Percentiles rank a stretch among this genome's conserved stretches.
These are phyloP conservation scores for Paramormyrops kingsleyae DNA, from an alignment of 2,113 vertebrate genomes.

Conservation along the genomic window DNA sequence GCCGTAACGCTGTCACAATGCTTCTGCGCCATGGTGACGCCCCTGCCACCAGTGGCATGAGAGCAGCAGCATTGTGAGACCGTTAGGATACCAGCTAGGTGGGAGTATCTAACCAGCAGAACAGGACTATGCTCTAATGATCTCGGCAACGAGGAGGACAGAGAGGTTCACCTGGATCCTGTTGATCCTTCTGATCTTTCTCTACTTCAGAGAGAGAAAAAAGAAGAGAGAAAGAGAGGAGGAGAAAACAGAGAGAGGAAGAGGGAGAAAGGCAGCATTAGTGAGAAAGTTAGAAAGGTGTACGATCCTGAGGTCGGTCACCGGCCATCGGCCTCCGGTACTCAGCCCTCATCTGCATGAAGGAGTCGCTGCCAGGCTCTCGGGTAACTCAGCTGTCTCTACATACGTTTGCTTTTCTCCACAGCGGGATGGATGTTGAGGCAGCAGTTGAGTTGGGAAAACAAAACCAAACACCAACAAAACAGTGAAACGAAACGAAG, in stretches of 20 bases:
- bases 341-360: constrained; percentile 51
- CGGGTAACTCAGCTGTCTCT: constrained; percentile 55
- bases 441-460: constrained; percentile 42
- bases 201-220: constrained; percentile 63
- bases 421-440: constrained; percentile 40
- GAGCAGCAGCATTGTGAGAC: constrained; percentile 35
- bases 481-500: constrained; percentile 38
- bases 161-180: constrained; percentile 86
- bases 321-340: constrained; percentile 61
- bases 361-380: constrained; percentile 63
- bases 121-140: constrained; percentile 65
- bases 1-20: constrained; percentile 36
- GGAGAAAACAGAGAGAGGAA: constrained; percentile 62
- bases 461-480: neutral
- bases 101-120: constrained; percentile 53
- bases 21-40: constrained; percentile 31
- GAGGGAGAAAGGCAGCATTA: constrained; percentile 57
- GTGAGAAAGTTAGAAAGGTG: constrained; percentile 9
- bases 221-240: constrained; percentile 26
- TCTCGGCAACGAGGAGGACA: constrained; percentile 76
- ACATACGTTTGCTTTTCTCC: constrained; percentile 40
- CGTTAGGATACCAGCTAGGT: constrained; percentile 40
- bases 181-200: constrained; percentile 67
- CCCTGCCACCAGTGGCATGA: constrained; percentile 38
- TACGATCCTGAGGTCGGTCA: constrained; percentile 30